Evolutionary conservation across 1,140 invertebrate genomes (phyloP), one percentile per base, ranked within the genome.

Genomic region (Lordiphosa stackelbergi): DNA sequence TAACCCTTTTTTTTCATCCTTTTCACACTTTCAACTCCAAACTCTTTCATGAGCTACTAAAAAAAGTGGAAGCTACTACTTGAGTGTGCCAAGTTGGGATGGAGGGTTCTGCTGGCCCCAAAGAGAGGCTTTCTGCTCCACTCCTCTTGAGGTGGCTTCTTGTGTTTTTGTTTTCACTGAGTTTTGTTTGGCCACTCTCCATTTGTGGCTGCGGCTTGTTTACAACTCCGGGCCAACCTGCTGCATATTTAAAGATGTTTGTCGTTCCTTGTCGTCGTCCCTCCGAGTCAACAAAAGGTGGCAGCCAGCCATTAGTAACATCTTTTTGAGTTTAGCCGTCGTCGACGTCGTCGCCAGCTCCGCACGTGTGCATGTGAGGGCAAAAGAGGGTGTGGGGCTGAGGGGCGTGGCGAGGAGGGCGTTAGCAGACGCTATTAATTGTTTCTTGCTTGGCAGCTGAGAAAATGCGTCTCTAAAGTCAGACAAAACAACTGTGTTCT

Each of bases 341-440:
- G 38, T 31, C 13, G 34, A 8, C 28, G 66, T 66, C 74, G 61
- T 70, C 54, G 38, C 13, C n/a, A 24, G 10, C 22, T 52, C 36
- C 34, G 57, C 68, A 77, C 72, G 57, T 64, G 73, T 71, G 58
- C 58, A 16, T 45, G 35, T 52, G 46, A 34, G 16, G 34, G 16
- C 16, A 2, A 12, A 11, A 36, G 36, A 42, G 34, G 42, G 41
- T 49, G 53, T 42, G 28, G 12, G 13, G 38, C 11, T 11, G 10
- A 34, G 13, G 11, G 22, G 22, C 22, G 22, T 5, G 4, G 22
- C 22, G 5, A 24, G 22, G 22, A 24, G 40, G 42, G 24, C 34
- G 42, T 35, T 48, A 53, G 71, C 75, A 81, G 77, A 81, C 75
- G 77, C 75, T 81, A 81, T 83, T 81, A 81, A 81, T 81, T 81